These are phyloP conservation scores for Pedionomus torquatus DNA, from an alignment of 2,113 vertebrate species.

Conservation along the genomic window DNA sequence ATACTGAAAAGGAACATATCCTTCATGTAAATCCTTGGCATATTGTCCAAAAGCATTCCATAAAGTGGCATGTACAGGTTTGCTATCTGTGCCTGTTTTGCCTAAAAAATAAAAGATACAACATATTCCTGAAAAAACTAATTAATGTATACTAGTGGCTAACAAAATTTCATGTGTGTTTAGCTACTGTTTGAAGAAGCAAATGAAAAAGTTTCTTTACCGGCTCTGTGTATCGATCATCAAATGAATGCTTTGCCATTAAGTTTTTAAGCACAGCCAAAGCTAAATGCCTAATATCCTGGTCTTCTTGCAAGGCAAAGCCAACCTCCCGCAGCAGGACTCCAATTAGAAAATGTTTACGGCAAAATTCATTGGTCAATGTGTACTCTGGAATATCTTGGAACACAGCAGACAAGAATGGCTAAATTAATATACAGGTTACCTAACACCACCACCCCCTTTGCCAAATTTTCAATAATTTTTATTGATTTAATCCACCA, in stretches of 20 bases:
- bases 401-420: background rate
- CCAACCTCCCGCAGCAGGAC: constrained; percentile 93
- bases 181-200: background rate
- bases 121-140: background rate
- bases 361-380: constrained; percentile 95
- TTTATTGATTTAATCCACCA: background rate
- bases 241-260: constrained; percentile 97
- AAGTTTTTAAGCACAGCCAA: constrained; percentile 92
- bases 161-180: background rate
- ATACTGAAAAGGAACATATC: constrained; percentile 92
- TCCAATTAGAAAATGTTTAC: constrained; percentile 95
- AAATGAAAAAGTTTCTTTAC: constrained; percentile 71
- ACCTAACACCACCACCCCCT: rapidly evolving
- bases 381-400: constrained; percentile 94
- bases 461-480: background rate
- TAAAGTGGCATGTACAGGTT: constrained; percentile 96
- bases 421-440: background rate
- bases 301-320: constrained; percentile 94
- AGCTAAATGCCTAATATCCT: constrained; percentile 93
- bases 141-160: background rate
- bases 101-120: constrained; percentile 72
- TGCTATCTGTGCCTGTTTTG: constrained; percentile 92
- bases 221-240: constrained; percentile 89
- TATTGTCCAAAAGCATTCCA: constrained; percentile 96
- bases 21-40: constrained; percentile 96